Base-by-base conservation (phyloP, 92 coral and sea anemone species). In the Umimayanthus chanpuru region DNA sequence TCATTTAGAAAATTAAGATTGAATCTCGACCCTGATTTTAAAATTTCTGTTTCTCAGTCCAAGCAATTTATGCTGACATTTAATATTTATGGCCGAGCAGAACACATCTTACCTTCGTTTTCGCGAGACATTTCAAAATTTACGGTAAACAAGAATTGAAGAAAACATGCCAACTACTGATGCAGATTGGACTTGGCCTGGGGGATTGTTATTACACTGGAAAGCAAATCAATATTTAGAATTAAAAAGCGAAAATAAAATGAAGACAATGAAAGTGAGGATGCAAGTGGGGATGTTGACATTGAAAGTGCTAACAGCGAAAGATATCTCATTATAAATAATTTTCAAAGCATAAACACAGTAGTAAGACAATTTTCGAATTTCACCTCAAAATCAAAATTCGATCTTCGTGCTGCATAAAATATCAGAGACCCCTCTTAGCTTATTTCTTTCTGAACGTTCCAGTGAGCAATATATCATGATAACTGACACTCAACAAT, bases 221-320 rank as follows among this genome's bases (percentile, higher is more conserved):
- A 67, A 39, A 44, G 65, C 40, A 43, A 39, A 39, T 75, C 79
- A 83, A 83, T 70, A 70, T 83, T 68, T 83, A 15, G 43, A 83
- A 71, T 81, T 65, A 66, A 66, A 81, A 81, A 81, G 29, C 55
- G 28, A 81, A 32, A 66, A 67, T 39, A 25, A 67, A 41, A 71
- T 29, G 76, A 68, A 83, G 67, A 50, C 18, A n/a, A 26, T 79
- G 85, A 55, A 64, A 81, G 39, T 55, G 47, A 81, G 66, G 76
- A 43, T 38, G 44, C 56, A 44, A 26, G 40, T 44, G 15, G n/a
- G n/a, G n/a, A n/a, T 70, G 58, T 68, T 50, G 36, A 67, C 53
- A 43, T 40, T 21, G 77, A 82, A 82, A 68, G 58, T 67, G 21
- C 61, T 12, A 82, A 23, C 40, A 61, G 73, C 2, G 40, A 41